A percentile compares a stretch with the other conserved stretches of the same genome.
Conservation (phyloP, 2,888 invertebrate genomes). For the Darwinula stevensoni region DNA sequence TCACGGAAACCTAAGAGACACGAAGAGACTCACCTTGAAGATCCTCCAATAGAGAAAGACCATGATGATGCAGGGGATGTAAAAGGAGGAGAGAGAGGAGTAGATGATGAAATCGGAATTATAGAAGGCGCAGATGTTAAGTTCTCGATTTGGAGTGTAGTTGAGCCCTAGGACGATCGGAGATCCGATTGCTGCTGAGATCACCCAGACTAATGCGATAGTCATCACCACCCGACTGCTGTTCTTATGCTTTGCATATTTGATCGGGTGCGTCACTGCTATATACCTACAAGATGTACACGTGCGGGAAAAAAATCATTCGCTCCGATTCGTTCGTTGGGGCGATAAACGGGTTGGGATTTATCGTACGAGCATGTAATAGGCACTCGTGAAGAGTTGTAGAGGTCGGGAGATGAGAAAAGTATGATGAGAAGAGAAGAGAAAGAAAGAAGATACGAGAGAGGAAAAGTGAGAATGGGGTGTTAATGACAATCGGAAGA, state of each 20-base stretch:
- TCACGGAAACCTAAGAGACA: too few relatives aligned
- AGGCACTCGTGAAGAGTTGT: too few relatives aligned
- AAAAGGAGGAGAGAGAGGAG: conserved; percentile 92
- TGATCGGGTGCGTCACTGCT: conserved; percentile 93
- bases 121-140: conserved; percentile 75
- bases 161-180: conserved; percentile 89
- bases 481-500: too few relatives aligned
- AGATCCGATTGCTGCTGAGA: conserved; percentile 76
- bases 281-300: conserved; percentile 42
- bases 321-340: too few relatives aligned
- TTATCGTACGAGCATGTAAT: too few relatives aligned
- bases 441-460: too few relatives aligned
- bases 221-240: conserved; percentile 76
- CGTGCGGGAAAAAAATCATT: not conserved
- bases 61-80: conserved; percentile 95
- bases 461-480: too few relatives aligned
- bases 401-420: too few relatives aligned
- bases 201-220: conserved; percentile 80
- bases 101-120: conserved; percentile 94
- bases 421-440: too few relatives aligned
- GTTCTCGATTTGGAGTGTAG: conserved; percentile 54
- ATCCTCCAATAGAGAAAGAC: conserved; percentile 89
- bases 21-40: conserved; percentile 42
- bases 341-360: too few relatives aligned
- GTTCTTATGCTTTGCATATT: conserved; percentile 95